Evolutionary conservation across 1,140 invertebrate species (phyloP).

Genomic region (Trichomalopsis sarcophagae): DNA sequence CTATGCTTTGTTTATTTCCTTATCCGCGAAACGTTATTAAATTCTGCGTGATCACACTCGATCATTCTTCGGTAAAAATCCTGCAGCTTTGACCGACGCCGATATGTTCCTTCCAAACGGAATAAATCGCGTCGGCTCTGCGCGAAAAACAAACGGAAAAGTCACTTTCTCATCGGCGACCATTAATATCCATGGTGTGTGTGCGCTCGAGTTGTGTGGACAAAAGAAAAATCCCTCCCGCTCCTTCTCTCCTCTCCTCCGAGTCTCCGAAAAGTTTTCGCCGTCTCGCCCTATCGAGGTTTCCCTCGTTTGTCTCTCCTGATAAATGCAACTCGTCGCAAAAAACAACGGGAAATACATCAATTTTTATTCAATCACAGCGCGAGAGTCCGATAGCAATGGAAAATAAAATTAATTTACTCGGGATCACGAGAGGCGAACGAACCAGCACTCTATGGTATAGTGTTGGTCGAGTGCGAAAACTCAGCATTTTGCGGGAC

Average conservation of each 20-base stretch:
- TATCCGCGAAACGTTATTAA: too few species aligned
- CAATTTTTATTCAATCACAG: too few species aligned
- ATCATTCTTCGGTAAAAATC: too few species aligned
- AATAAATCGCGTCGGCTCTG: neutral
- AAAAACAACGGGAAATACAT: neutral
- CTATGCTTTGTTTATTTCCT: too few species aligned
- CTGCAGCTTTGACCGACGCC: too few species aligned
- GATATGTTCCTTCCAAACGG: too few species aligned
- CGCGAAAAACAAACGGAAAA: neutral
- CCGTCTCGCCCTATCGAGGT: conserved; percentile 54
- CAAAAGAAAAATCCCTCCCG: conserved; percentile 7
- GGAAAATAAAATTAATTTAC: neutral
- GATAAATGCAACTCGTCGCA: conserved; percentile 63
- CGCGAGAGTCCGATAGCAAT: too few species aligned
- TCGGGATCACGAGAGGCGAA: too few species aligned
- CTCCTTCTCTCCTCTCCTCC: conserved; percentile 10
- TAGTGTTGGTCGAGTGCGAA: conserved; percentile 39
- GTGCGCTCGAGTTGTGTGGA: neutral
- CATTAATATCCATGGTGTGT: conserved; percentile 21
- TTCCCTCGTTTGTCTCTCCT: conserved; percentile 63
- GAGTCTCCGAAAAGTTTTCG: conserved; percentile 48
- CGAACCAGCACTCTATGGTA: neutral
- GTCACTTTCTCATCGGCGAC: neutral
- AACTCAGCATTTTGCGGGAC: conserved; percentile 22
- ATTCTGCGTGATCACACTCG: too few species aligned